Evolutionary conservation across 1,140 invertebrate species (phyloP), one percentile per base, ranked within the genome.

Genomic region (Thaumetopoea pityocampa): DNA sequence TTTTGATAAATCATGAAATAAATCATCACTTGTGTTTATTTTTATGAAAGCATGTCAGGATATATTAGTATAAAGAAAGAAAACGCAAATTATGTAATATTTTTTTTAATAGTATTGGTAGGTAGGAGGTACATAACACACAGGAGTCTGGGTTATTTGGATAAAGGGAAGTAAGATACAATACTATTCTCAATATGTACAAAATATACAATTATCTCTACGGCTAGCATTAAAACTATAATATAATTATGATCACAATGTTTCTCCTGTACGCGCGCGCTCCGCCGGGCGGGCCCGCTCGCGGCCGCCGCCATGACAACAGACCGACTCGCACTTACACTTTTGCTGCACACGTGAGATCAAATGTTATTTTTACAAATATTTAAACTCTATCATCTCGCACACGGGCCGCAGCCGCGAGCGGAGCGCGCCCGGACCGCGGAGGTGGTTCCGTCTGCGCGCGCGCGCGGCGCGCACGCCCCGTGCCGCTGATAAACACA

Each of bases 81-180:
- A 48, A 80, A 76, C 70, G 60, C 47, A 63, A 38, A 22, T 47
- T 67, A 68, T 77, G 73, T 86, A 85, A 82, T 85, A 85, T 85
- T 86, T 81, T 76, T 83, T 86, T 85, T 83, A 86, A 86, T 86
- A 83, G 79, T 86, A 86, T 83, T 86, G 82, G 83, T 86, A 85
- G 84, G 81, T 86, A 86, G 79, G 80, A 86, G 83, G 83, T 85
- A 86, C 79, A 85, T 86, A 85, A 86, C 85, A 86, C 83, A 73
- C 85, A 86, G 72, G 80, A 84, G 73, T 85, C 72, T 82, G 78
- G 78, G 78, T 73, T 71, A 55, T 79, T 79, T 80, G 78, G 78
- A 73, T 78, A 73, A 77, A 74, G 72, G 72, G 80, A 74, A 83
- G 68, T 80, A 80, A 84, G 79, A 82, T 85, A 86, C 83, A 85